Evolutionary conservation across 2,797 vertebrate genomes (phyloP).

Genomic region (Dendrocincla tyrannina): DNA sequence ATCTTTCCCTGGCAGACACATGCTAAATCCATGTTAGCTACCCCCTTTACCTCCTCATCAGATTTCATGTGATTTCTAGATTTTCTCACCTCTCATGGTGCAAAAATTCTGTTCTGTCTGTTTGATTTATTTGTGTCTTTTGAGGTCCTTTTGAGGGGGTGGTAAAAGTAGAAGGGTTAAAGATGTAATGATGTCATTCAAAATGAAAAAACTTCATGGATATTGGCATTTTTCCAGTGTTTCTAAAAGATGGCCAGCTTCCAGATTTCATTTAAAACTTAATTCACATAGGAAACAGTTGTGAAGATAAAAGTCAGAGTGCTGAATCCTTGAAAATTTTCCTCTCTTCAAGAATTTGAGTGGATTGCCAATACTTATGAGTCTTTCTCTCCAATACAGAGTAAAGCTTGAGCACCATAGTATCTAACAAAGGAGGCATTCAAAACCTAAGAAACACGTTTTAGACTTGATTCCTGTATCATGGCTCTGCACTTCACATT

Average conservation of each 20-base stretch:
- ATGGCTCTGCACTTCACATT: neutral
- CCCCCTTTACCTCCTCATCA: neutral
- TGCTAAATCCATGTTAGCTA: neutral
- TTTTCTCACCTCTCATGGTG: conserved; percentile 56
- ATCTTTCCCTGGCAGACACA: neutral
- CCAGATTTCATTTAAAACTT: conserved; percentile 54
- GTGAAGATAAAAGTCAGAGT: conserved; percentile 26
- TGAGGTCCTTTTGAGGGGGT: conserved; percentile 53
- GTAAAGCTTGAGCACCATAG: neutral
- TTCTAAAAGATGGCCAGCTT: conserved; percentile 45
- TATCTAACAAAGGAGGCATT: neutral
- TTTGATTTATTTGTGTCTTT: conserved; percentile 16
- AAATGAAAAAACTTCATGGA: conserved; percentile 12
- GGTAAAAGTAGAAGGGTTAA: conserved; percentile 50
- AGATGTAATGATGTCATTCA: conserved; percentile 11
- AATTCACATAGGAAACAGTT: conserved; percentile 34
- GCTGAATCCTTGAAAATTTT: neutral
- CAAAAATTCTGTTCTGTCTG: conserved; percentile 42
- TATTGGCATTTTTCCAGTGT: conserved; percentile 37
- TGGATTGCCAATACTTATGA: neutral
- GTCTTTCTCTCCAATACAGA: neutral
- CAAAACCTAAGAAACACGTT: neutral
- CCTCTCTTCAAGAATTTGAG: neutral
- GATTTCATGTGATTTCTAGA: conserved; percentile 10
- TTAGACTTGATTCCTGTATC: neutral